Conservation (phyloP, 1,140 invertebrate species). For the Habropoda laboriosa region DNA sequence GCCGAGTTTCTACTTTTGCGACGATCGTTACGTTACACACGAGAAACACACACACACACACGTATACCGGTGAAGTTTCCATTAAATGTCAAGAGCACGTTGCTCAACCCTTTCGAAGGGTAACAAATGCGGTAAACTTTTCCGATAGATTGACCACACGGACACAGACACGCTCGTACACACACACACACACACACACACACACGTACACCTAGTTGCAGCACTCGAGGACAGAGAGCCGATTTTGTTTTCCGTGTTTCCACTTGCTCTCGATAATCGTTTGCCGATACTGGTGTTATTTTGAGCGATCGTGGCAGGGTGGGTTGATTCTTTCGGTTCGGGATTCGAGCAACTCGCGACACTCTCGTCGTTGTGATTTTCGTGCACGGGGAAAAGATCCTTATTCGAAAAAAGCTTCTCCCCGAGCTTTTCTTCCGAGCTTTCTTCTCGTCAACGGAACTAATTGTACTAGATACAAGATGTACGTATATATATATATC, state of each 20-base stretch:
- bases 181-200: too few relatives aligned
- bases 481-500: too few relatives aligned
- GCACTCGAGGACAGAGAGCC: not conserved
- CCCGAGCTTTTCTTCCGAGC: too few relatives aligned
- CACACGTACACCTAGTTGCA: too few relatives aligned
- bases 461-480: too few relatives aligned
- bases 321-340: not conserved
- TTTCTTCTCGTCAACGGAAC: too few relatives aligned
- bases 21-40: too few relatives aligned
- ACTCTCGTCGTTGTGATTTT: not conserved
- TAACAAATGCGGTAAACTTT: slow-evolving; percentile 8
- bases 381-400: too few relatives aligned
- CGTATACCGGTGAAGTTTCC: too few relatives aligned
- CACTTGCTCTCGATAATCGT: slow-evolving; percentile 20
- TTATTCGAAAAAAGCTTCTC: too few relatives aligned
- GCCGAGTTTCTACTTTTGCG: not conserved
- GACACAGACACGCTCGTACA: too few relatives aligned
- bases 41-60: too few relatives aligned
- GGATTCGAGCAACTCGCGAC: slow-evolving; percentile 37
- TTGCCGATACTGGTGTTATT: slow-evolving; percentile 25
- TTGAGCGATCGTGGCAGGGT: not conserved
- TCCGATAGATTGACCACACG: slow-evolving; percentile 11
- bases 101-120: not conserved
- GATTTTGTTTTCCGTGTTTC: slow-evolving; percentile 24
- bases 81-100: slow-evolving; percentile 37